Percentiles rank a stretch among this genome's conserved stretches.
phyloP scores from a whole-genome alignment of 2,113 vertebrate species.

The Thalassarche chlororhynchos region DNA sequence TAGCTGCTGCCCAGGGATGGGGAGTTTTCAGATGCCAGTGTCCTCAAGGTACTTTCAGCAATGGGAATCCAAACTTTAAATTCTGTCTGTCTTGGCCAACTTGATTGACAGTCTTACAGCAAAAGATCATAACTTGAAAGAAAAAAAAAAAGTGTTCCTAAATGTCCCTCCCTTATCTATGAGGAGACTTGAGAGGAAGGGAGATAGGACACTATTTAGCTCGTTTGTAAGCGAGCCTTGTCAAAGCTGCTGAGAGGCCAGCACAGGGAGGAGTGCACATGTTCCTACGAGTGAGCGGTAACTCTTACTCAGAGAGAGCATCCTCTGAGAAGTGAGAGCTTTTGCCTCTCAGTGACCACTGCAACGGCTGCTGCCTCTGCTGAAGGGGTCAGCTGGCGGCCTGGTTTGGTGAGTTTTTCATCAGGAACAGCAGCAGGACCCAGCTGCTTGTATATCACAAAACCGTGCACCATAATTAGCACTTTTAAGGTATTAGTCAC shows the following conservation, averaged over 20 bases:
- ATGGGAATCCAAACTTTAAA: not conserved
- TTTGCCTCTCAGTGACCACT: not conserved
- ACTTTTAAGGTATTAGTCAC: not conserved
- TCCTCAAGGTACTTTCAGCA: not conserved
- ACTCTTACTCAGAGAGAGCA: not conserved
- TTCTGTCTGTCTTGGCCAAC: not conserved
- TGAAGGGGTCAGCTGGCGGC: not conserved
- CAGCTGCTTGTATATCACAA: not conserved
- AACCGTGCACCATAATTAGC: not conserved
- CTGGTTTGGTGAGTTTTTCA: not conserved
- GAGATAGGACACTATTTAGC: not conserved
- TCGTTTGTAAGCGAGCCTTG: not conserved
- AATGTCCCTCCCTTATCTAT: not conserved
- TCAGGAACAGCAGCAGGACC: not conserved
- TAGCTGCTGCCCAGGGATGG: not conserved
- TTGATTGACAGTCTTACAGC: not conserved
- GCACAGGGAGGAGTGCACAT: not conserved
- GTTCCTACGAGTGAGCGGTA: rapidly evolving
- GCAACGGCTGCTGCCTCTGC: not conserved
- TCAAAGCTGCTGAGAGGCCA: not conserved
- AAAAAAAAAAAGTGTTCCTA: not conserved
- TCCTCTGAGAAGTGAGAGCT: not conserved
- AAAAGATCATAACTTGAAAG: not conserved
- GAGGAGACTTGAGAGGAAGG: not conserved
- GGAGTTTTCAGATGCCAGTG: not conserved